These are phyloP conservation scores for Anoplopoma fimbria DNA, from an alignment of 2,113 vertebrate genomes.

Conservation along the genomic window DNA sequence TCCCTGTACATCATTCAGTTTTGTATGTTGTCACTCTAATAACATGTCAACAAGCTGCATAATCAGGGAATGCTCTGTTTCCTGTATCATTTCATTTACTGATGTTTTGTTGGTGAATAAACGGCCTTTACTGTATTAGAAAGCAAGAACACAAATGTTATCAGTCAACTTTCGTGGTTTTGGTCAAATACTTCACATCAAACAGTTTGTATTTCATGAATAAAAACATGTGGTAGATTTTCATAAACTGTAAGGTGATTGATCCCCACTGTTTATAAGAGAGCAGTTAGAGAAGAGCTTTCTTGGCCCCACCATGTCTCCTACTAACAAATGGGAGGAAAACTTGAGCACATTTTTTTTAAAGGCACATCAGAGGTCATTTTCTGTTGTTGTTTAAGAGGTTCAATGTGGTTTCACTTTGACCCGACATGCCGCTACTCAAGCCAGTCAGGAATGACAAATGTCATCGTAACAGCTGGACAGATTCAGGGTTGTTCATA, in stretches of 20 bases:
- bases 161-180: neutral
- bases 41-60: neutral
- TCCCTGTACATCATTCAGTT: neutral
- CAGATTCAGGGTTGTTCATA: neutral
- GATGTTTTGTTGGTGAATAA: neutral
- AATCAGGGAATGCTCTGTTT: neutral
- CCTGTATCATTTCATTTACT: neutral
- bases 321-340: neutral
- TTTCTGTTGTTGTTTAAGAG: neutral
- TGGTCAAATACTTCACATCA: neutral
- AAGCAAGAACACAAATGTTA: neutral
- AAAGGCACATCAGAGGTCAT: neutral
- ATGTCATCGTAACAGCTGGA: neutral
- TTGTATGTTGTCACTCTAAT: neutral
- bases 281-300: neutral
- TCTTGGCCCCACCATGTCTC: neutral
- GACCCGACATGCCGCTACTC: neutral
- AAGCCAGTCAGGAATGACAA: neutral
- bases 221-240: neutral
- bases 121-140: neutral
- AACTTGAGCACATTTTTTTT: neutral
- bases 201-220: neutral
- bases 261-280: neutral
- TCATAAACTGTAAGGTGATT: conserved; percentile 4
- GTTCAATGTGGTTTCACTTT: neutral